Conservation (phyloP, 2,113 vertebrate genomes). For the Nettapus auritus region DNA sequence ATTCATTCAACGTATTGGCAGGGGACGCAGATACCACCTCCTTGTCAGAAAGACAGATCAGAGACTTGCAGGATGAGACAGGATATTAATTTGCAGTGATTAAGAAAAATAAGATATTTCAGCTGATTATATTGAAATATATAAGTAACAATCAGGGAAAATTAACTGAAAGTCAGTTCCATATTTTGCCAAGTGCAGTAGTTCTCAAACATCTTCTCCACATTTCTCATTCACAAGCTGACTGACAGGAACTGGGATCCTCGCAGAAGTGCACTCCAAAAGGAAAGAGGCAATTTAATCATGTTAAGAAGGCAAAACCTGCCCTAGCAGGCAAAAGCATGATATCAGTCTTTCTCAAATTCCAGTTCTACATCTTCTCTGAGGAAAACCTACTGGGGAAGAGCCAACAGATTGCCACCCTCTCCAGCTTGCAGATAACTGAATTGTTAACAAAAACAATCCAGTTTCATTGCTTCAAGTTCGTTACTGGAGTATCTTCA, state of each 20-base stretch:
- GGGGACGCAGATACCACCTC: background rate
- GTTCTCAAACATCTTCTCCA: background rate
- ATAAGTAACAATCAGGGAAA: background rate
- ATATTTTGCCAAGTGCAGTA: accelerated
- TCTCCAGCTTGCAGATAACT: background rate
- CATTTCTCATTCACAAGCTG: background rate
- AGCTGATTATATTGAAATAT: background rate
- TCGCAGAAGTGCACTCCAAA: accelerated
- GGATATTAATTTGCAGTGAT: slow-evolving; percentile 7
- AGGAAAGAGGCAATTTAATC: background rate
- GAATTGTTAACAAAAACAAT: background rate
- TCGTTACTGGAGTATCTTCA: background rate
- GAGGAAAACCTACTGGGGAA: background rate
- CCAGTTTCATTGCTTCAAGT: background rate
- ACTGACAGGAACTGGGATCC: background rate
- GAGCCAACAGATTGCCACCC: background rate
- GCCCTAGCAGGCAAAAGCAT: background rate
- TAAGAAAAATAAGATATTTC: slow-evolving; percentile 33
- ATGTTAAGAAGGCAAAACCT: background rate
- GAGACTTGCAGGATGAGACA: background rate
- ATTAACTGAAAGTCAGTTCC: background rate
- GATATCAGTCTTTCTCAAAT: background rate
- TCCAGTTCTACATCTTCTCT: background rate
- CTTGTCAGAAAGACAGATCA: slow-evolving; percentile 7
- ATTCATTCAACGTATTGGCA: background rate